Conservation (phyloP, 2,888 invertebrate species). For the Lasioglossum leucozonium region DNA sequence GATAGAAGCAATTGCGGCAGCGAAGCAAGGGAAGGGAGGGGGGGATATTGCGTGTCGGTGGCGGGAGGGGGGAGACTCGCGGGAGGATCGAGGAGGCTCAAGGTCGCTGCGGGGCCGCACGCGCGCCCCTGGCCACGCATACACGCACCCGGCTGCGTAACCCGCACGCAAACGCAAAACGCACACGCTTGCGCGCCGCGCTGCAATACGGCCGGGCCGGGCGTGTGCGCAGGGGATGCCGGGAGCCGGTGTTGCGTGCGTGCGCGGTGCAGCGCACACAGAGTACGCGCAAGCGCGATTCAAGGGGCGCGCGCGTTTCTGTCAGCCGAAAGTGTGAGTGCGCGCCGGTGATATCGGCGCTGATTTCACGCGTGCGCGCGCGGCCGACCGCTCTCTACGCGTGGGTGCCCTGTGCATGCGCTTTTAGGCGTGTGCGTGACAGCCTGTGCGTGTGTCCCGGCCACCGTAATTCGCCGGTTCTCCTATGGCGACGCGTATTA, state of each 20-base stretch:
- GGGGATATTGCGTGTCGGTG: constrained; percentile 53
- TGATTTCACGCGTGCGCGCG: constrained; percentile 36
- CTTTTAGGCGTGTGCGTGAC: constrained; percentile 18
- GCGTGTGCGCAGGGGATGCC: constrained; percentile 56
- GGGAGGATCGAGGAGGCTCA: constrained; percentile 77
- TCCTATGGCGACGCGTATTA: constrained; percentile 69
- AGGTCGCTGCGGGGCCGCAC: constrained; percentile 83
- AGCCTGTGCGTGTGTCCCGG: constrained; percentile 29
- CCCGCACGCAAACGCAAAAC: constrained; percentile 52
- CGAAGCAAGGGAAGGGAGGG: constrained; percentile 65
- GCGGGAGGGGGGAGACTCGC: constrained; percentile 53
- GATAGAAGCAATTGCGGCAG: constrained; percentile 60
- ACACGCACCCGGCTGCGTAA: constrained; percentile 64
- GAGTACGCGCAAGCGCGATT: constrained; percentile 41
- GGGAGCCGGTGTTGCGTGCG: constrained; percentile 25
- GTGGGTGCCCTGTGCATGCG: constrained; percentile 7
- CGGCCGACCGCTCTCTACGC: constrained; percentile 2
- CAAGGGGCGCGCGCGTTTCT: constrained; percentile 26
- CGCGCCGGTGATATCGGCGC: constrained; percentile 25
- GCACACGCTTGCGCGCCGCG: constrained; percentile 45
- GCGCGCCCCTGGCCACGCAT: constrained; percentile 78
- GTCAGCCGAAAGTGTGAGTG: neutral
- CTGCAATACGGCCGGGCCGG: constrained; percentile 51
- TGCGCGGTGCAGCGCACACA: constrained; percentile 63
- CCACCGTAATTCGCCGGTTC: constrained; percentile 64